phyloP scores from a whole-genome alignment of 2,888 invertebrate genomes.

The Caenorhabditis angaria region DNA sequence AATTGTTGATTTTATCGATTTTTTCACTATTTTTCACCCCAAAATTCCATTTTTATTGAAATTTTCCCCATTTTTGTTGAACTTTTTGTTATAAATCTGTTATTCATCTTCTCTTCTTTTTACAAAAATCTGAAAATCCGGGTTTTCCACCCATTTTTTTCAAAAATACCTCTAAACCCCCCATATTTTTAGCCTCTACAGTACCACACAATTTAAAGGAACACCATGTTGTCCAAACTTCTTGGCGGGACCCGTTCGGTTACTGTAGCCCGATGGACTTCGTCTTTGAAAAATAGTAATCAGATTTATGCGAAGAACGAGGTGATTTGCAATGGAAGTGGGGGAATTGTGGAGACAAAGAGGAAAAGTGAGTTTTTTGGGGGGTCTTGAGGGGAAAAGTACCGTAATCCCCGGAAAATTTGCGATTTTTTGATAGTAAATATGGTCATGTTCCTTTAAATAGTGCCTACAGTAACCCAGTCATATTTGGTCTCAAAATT shows the following conservation, averaged over 20 bases:
- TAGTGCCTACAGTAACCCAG: no score
- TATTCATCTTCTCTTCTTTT: background rate
- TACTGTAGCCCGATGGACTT: no score
- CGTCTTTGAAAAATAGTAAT: conserved; percentile 12
- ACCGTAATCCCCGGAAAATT: no score
- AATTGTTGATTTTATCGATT: conserved; percentile 7
- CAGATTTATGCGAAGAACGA: conserved; percentile 35
- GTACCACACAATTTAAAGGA: no score
- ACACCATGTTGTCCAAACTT: no score
- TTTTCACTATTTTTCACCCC: conserved; percentile 9
- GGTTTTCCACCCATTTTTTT: background rate
- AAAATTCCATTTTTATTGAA: background rate
- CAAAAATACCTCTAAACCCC: no score
- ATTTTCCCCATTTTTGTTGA: background rate
- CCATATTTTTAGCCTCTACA: no score
- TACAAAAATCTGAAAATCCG: background rate
- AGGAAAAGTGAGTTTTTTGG: conserved; percentile 27
- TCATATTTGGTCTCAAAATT: no score
- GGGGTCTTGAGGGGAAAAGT: background rate
- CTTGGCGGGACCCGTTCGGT: no score
- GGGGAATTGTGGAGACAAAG: conserved; percentile 23
- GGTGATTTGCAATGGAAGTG: no score
- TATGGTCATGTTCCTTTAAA: no score
- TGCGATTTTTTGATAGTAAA: no score
- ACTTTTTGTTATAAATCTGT: background rate